Evolutionary conservation across 2,797 vertebrate species (phyloP).

Genomic region (Parauchenoglanis ngamensis): DNA sequence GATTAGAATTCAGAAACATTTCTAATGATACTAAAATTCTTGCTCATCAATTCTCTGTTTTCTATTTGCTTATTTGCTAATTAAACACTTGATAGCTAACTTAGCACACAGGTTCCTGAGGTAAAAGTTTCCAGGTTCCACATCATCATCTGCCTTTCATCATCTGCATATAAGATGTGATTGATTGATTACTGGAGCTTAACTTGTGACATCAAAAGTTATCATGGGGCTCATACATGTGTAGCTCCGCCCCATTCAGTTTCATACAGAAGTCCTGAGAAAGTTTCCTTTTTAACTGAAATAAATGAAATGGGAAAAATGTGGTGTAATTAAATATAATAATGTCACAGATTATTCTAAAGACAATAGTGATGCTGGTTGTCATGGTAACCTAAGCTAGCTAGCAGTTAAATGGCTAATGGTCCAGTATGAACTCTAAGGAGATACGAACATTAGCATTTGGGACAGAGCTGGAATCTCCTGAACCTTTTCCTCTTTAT

Average conservation of each 20-base stretch:
- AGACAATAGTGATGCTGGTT: background rate
- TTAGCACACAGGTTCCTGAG: background rate
- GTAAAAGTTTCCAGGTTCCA: background rate
- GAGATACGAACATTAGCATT: background rate
- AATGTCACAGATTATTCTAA: background rate
- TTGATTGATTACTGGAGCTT: background rate
- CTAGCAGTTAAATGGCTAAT: background rate
- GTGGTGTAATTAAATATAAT: background rate
- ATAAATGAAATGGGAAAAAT: background rate
- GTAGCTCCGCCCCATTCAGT: background rate
- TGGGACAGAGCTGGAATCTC: slow-evolving; percentile 29
- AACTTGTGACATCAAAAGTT: background rate
- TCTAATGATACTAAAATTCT: background rate
- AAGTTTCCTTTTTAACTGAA: background rate
- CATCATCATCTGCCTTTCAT: background rate
- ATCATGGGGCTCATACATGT: background rate
- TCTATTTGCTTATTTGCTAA: background rate
- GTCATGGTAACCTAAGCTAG: background rate
- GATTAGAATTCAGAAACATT: background rate
- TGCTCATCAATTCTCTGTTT: background rate
- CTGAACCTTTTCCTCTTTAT: slow-evolving; percentile 35
- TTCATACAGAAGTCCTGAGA: background rate
- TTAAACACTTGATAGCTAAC: background rate
- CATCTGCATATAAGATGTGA: background rate
- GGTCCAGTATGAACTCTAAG: background rate